phyloP scores from a whole-genome alignment of 2,888 invertebrate genomes.

The Orchestes rusci region DNA sequence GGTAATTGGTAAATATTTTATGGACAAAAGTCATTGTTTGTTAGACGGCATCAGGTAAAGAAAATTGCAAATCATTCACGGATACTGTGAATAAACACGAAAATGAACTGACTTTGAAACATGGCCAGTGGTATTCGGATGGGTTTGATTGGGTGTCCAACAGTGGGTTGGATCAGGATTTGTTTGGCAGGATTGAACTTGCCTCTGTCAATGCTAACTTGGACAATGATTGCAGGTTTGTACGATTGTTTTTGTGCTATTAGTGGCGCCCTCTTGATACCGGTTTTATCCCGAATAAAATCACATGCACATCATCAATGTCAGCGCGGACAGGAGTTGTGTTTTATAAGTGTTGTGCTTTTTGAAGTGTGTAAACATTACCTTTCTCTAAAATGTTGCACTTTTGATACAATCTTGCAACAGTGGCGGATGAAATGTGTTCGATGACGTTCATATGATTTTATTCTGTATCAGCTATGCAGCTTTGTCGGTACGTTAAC shows the following conservation, averaged over 20 bases:
- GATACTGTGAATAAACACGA: constrained; percentile 5
- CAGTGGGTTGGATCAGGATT: constrained; percentile 33
- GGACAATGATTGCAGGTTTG: no score
- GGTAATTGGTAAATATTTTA: constrained; percentile 16
- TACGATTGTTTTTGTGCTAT: no score
- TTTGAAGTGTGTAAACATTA: no score
- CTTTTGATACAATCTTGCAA: neutral
- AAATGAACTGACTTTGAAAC: constrained; percentile 30
- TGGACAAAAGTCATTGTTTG: constrained; percentile 13
- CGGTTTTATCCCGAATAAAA: no score
- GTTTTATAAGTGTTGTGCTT: no score
- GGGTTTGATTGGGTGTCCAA: constrained; percentile 38
- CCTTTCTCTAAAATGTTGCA: no score
- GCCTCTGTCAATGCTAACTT: constrained; percentile 28
- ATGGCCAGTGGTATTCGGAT: constrained; percentile 43
- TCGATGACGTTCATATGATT: neutral
- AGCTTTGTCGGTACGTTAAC: no score
- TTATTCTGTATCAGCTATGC: neutral
- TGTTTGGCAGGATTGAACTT: constrained; percentile 31
- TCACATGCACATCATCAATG: no score
- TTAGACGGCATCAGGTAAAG: constrained; percentile 27
- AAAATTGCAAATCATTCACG: constrained; percentile 16
- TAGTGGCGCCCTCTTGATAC: no score
- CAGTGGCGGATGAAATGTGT: neutral
- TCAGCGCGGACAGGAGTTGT: no score